Evolutionary conservation across 2,113 vertebrate species (phyloP), one percentile per base, ranked within the genome.

Genomic region (Corythornis vintsioides): DNA sequence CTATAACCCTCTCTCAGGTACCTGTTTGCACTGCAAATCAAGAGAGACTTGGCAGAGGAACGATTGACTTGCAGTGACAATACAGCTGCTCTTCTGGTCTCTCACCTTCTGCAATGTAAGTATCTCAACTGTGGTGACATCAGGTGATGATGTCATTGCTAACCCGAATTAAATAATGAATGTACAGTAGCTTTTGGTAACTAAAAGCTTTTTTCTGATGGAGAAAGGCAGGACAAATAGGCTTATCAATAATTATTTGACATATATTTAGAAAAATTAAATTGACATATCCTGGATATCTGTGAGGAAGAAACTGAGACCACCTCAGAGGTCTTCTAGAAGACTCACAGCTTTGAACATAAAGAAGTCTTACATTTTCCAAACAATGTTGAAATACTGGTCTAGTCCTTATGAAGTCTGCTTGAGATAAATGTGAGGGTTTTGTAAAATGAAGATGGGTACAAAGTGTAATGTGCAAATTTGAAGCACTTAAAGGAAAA

Each of bases 11-110:
- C 61, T 45, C 47, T 20, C 93, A 99, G 99, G 96, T 99, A 99
- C 90, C 94, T 99, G 89, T 99, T 99, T 94, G 98, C 98, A 0
- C 88, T 99, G 94, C 99, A 99, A 93, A 98, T 99, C 89, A 99
- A 99, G 96, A 98, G 99, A 65, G 99, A 99, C 96, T 94, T 99
- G 78, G 97, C 97, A 48, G 99, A 99, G 78, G 98, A 98, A 59
- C 97, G 96, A 16, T 96, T 99, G 96, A 96, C 97, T 96, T 99
- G 99, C 96, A 97, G 98, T 0, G 98, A 98, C 93, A 98, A 98
- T 72, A 99, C 99, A 0, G 98, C 98, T 0, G 98, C 99, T 31
- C 98, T 99, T 18, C 97, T 99, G 56, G 96, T 98, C 4, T 98
- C 99, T 86, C 99, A 99, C 73, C 98, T 99, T 0, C 96, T 99